These are phyloP conservation scores for Euzetes globulus DNA, from an alignment of 2,888 invertebrate species.

Conservation along the genomic window DNA sequence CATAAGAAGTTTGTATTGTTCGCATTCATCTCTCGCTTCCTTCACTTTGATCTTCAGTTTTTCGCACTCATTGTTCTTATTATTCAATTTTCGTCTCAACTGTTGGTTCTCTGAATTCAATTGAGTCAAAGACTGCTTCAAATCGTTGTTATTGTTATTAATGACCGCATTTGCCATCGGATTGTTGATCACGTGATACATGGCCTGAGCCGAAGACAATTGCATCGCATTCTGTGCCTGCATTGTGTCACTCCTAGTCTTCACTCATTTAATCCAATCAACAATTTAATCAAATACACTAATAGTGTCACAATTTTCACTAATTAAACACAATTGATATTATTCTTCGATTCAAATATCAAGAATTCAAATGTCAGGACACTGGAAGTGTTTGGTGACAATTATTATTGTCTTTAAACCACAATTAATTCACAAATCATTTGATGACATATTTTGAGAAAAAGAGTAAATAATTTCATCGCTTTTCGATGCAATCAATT, in stretches of 20 bases:
- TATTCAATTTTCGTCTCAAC: conserved; percentile 23
- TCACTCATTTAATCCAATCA: too few relatives aligned
- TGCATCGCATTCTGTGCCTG: conserved; percentile 5
- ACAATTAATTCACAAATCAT: too few relatives aligned
- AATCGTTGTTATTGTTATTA: conserved; percentile 3
- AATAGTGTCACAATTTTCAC: too few relatives aligned
- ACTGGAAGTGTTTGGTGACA: too few relatives aligned
- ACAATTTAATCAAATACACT: too few relatives aligned
- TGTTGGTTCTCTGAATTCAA: conserved; percentile 21
- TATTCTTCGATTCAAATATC: too few relatives aligned
- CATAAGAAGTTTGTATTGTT: conserved; percentile 24
- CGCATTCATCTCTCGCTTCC: conserved; percentile 14
- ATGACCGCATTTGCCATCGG: conserved; percentile 28
- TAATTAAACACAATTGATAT: too few relatives aligned
- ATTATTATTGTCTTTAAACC: too few relatives aligned
- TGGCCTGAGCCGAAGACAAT: conserved; percentile 12
- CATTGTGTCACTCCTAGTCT: not conserved
- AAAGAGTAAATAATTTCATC: too few relatives aligned
- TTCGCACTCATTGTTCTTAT: conserved; percentile 24
- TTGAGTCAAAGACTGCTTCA: conserved; percentile 7
- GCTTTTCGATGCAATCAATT: too few relatives aligned
- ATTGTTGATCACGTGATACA: conserved; percentile 27
- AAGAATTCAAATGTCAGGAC: too few relatives aligned
- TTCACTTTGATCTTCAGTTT: conserved; percentile 19
- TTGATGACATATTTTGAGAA: too few relatives aligned